Evolutionary conservation across 2,113 vertebrate species (phyloP), one percentile per base, ranked within the genome.

Genomic region (Chloebia gouldiae): DNA sequence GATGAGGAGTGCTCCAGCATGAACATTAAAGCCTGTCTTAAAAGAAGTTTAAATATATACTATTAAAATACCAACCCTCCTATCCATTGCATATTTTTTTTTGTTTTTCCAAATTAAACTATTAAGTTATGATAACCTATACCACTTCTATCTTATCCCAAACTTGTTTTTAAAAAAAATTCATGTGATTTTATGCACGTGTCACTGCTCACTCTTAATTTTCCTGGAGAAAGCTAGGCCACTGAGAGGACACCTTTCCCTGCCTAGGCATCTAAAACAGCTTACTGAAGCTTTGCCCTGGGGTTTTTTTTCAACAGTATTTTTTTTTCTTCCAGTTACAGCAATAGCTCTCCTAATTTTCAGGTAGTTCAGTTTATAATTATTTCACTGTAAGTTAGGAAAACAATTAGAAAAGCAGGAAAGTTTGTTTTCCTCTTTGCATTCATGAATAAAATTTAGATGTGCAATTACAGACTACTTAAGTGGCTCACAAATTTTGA

Each of bases 371-470:
- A 14, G 2, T 79, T 87, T 81, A 61, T 61, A 81, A 69, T 82
- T 93, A 57, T 9, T 27, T 88, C 31, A 31, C 20, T 56, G 7
- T 24, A 76, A 85, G 17, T 76, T 61, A 90, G 42, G 31, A 90
- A 92, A 79, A 88, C n/a, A 40, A 51, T 87, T 25, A 81, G 54
- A 65, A 83, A 85, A 90, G 65, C 44, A 53, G 33, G 8, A 69
- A 88, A 79, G 15, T 68, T 92, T 81, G 47, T 51, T 93, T 88
- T 93, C 49, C 9, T 76, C 40, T 82, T 90, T 72, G 35, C 37
- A 77, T 57, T 91, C 28, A 61, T 49, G 4, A 87, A 78, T 63
- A 83, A 96, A 88, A 90, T 30, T 24, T 50, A 73, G 68, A 86
- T 66, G 64, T 54, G 39, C 45, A 88, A 66, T 24, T 27, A 77